These are phyloP conservation scores for Prosapia bicincta DNA, from an alignment of 2,888 invertebrate genomes.

Conservation along the genomic window DNA sequence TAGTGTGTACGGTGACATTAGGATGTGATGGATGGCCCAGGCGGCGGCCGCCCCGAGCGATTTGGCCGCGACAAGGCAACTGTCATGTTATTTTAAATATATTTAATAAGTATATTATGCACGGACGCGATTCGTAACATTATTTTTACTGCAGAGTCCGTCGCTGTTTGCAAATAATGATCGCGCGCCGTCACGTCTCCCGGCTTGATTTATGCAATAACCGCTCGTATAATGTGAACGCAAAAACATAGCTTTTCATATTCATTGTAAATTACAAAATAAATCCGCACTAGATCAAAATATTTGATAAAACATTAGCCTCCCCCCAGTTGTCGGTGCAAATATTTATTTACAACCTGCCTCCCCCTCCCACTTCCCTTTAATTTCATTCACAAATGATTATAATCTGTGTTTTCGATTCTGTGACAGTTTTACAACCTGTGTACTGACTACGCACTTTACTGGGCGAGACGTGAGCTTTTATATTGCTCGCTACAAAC, in stretches of 20 bases:
- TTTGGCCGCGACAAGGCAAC: not conserved
- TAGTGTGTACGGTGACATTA: too few species aligned
- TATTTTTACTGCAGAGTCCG: not conserved
- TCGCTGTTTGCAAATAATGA: not conserved
- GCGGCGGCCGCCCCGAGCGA: not conserved
- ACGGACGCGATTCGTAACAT: not conserved
- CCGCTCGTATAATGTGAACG: not conserved
- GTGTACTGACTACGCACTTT: not conserved
- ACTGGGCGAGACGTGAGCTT: too few species aligned
- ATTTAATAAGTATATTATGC: not conserved
- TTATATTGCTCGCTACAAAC: too few species aligned
- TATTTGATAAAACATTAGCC: not conserved
- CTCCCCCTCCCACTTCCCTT: not conserved
- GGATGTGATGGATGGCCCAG: too few species aligned
- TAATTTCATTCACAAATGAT: slow-evolving; percentile 2
- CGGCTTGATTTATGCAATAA: not conserved
- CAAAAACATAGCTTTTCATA: not conserved
- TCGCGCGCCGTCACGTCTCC: not conserved
- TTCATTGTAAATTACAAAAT: not conserved
- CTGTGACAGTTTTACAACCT: not conserved
- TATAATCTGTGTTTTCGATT: not conserved
- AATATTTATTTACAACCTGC: not conserved
- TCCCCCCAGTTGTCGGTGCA: not conserved
- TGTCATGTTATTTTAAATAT: not conserved
- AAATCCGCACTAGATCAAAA: not conserved